These are phyloP conservation scores for Premnoplex brunnescens DNA, from an alignment of 2,797 vertebrate species.

Conservation along the genomic window DNA sequence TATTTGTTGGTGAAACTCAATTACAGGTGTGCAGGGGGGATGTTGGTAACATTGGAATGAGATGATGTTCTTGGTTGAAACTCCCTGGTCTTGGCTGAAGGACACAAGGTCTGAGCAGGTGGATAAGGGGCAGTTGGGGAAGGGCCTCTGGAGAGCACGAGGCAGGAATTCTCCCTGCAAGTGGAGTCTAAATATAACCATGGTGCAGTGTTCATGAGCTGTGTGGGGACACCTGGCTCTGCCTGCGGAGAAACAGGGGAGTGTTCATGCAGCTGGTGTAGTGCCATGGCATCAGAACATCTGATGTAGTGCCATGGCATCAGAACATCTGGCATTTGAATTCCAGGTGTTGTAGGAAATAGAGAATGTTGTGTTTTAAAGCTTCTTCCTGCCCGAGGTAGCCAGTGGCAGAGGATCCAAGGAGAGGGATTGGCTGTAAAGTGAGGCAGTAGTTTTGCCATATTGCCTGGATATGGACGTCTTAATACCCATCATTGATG, in stretches of 20 bases:
- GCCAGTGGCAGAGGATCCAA: not conserved
- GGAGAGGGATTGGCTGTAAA: not conserved
- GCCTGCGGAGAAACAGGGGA: not conserved
- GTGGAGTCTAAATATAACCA: not conserved
- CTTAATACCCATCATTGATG: not conserved
- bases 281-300: not conserved
- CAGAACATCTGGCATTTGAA: not conserved
- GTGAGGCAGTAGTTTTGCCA: not conserved
- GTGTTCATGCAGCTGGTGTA: not conserved
- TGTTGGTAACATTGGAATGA: conserved; percentile 30
- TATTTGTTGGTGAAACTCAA: conserved; percentile 74
- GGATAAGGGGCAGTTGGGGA: not conserved
- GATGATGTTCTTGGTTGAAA: conserved; percentile 72
- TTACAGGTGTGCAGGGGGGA: conserved; percentile 81
- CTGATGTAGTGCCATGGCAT: not conserved
- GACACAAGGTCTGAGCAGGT: not conserved
- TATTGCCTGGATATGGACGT: not conserved
- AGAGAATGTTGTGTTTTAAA: not conserved
- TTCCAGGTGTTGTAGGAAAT: not conserved
- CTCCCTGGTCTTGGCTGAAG: conserved; percentile 61
- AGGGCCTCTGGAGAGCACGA: conserved; percentile 16
- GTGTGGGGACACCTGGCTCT: not conserved
- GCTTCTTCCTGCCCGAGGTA: not conserved
- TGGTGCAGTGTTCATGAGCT: not conserved
- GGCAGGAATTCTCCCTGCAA: not conserved